Base-by-base conservation (phyloP, 1,140 invertebrate species). In the Matsumurasca onukii region DNA sequence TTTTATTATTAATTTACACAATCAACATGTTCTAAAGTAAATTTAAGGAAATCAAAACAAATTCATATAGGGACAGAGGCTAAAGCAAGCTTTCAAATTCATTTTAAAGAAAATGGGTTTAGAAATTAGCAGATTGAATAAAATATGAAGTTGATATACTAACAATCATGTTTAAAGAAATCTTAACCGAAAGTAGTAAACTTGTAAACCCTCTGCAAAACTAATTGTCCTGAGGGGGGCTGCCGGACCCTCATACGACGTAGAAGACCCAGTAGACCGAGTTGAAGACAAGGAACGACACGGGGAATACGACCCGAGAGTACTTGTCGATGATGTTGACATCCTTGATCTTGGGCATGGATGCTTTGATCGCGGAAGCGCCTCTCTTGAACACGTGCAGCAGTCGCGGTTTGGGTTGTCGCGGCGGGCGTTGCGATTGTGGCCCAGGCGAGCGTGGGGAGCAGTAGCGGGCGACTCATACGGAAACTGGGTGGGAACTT, bases 261-360 rank as follows among this genome's bases (percentile, higher is more conserved):
- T 98, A 98, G 78, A 97, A 98, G 72, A 91, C 87, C 95, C 95
- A 98, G 78, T 98, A 98, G 67, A 90, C 88, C 17, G 89, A 85
- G 78, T 98, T 98, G 80, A 98, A 98, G 45, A 96, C 78, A 73
- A 98, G 85, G 78, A 98, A 99, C 69, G 94, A 91, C 25, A 96
- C 88, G 0, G 97, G 97, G 80, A 99, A 99, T 63, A 97, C 85
- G 69, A 98, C 88, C 70, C 97, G 84, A 9, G 95, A 97, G 77
- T 97, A 97, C 76, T 97, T 97, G 80, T 98, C 97, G 75, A 99
- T 98, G 52, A 96, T 90, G 78, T 98, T 98, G 39, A 99, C 95
- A 80, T 98, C 95, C 76, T 95, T 93, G 73, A 98, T 97, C 79
- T 91, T 91, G 0, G 95, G 96, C 82, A 98, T 91, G 3, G 91